These are phyloP conservation scores for Lanius collurio DNA, from an alignment of 2,113 vertebrate genomes.

Conservation along the genomic window DNA sequence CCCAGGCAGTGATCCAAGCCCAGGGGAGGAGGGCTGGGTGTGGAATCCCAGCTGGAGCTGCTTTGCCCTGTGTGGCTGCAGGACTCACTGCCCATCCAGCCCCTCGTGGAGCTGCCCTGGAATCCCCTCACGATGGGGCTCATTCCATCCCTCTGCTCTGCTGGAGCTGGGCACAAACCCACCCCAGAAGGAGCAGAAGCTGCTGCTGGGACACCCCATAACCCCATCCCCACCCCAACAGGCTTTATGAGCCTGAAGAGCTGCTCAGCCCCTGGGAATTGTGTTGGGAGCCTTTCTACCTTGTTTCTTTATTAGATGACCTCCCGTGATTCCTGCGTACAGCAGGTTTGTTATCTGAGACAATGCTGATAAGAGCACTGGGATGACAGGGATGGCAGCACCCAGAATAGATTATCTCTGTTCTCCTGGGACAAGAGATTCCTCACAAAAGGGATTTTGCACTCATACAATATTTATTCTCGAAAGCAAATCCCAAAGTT, in stretches of 20 bases:
- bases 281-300: not conserved
- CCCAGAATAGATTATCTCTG: not conserved
- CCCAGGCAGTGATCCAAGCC: not conserved
- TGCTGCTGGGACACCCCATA: not conserved
- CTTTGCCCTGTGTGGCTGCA: not conserved
- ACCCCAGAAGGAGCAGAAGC: not conserved
- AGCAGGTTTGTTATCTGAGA: not conserved
- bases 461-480: not conserved
- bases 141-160: not conserved
- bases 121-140: not conserved
- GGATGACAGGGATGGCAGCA: not conserved
- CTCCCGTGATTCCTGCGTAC: not conserved
- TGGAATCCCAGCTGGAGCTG: not conserved
- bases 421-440: not conserved
- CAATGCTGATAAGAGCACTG: not conserved
- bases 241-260: not conserved
- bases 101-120: not conserved
- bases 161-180: conserved; percentile 9
- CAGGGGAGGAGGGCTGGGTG: not conserved
- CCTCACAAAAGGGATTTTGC: not conserved
- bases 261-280: not conserved
- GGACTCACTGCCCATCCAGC: not conserved
- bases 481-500: not conserved
- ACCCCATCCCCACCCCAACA: not conserved
- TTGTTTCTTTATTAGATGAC: not conserved